Percentiles rank a stretch among this genome's conserved stretches.
Evolutionary conservation across 92 coral and sea anemone genomes (phyloP).

Genomic region (Epizoanthus stellaris): DNA sequence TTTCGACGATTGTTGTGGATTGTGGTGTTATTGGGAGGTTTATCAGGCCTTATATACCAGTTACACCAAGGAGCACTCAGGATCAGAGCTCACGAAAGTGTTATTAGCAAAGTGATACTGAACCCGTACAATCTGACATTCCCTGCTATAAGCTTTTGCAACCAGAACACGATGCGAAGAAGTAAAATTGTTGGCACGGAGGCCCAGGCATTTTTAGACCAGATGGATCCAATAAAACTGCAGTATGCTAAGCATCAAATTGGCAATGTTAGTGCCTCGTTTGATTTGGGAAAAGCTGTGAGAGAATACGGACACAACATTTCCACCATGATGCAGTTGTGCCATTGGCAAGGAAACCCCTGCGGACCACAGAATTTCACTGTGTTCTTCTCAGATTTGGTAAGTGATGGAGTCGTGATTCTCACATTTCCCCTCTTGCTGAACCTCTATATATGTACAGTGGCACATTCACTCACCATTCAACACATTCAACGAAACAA

Average conservation of each 20-base stretch:
- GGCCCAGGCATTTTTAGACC: conserved; percentile 75
- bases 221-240: conserved; percentile 20
- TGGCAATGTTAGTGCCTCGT: conserved; percentile 17
- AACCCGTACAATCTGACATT: conserved; percentile 31
- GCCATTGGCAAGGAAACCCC: too few species aligned
- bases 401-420: too few species aligned
- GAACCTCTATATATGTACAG: too few species aligned
- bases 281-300: conserved; percentile 58
- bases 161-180: conserved; percentile 68
- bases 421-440: too few species aligned
- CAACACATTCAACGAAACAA: too few species aligned
- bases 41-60: conserved; percentile 20
- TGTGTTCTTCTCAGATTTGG: too few species aligned
- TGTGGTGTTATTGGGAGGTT: conserved; percentile 19
- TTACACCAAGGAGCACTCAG: conserved; percentile 29
- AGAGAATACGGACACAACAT: conserved; percentile 61
- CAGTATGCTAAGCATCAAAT: neutral
- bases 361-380: too few species aligned
- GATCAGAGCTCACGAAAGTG: conserved; percentile 30
- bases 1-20: conserved; percentile 54
- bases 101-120: conserved; percentile 35
- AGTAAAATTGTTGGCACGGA: conserved; percentile 68
- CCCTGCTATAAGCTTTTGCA: conserved; percentile 78
- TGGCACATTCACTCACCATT: too few species aligned
- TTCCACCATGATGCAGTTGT: conserved; percentile 33